Evolutionary conservation across 1,140 invertebrate genomes (phyloP), one percentile per base, ranked within the genome.

Genomic region (Dinoponera quadriceps): DNA sequence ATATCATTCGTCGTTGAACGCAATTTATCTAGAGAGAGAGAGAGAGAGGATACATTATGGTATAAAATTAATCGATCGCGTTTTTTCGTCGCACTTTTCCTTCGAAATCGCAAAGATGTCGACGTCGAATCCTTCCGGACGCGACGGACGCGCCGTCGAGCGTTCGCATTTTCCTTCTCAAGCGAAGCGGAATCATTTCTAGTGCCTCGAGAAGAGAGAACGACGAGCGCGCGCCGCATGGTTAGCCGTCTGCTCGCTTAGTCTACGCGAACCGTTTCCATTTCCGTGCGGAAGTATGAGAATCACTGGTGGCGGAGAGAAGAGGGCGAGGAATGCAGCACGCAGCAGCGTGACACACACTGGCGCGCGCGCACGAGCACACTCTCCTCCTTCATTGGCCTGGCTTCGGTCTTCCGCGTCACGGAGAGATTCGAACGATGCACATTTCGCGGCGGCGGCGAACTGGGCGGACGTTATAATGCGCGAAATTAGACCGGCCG

Each of bases 401-500:
- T 33, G 7, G 2, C 38, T 44, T 11, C n/a, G n/a, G 38, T 68
- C 38, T 48, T 60, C 18, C 71, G 16, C 22, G 25, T 16, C 20
- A 63, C 20, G 29, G 20, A 81, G 14, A 82, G 14, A 82, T 81
- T 22, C 16, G 22, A 72, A 57, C 9, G 20, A 73, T 20, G 38
- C 7, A 55, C 33, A 55, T 66, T 54, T 66, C n/a, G 14, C 9
- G 16, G 22, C 51, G 25, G 22, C 7, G 11, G n/a, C n/a, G 7
- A 44, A 44, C 22, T 29, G 44, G 22, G 4, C 33, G 29, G 51
- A 69, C 38, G 14, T 80, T 44, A n/a, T n/a, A 69, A 77, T 51
- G 18, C 20, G 51, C 33, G 33, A 77, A 77, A 77, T 75, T 51
- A 38, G 49, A 60, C 16, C 60, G 38, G 18, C 54, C 48, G 44